Base-by-base conservation (phyloP, 2,113 vertebrate genomes). In the Lamprologus tigripictilis region DNA sequence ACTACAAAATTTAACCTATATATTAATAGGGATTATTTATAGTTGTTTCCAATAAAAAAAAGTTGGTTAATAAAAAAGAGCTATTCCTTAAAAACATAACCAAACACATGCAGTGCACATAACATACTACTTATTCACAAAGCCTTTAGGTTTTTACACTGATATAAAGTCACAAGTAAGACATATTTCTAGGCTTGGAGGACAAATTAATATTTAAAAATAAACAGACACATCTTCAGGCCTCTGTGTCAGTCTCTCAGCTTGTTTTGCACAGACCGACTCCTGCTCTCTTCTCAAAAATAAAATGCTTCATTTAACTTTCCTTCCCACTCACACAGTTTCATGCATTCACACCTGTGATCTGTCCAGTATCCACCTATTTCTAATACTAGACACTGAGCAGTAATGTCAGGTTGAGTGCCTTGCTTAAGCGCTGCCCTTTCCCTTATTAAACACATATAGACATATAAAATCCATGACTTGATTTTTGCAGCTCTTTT, bases 341-440 rank as follows among this genome's bases (percentile, higher is more conserved):
- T 31, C 71, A 49, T 47, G 68, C 68, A 76, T 28, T 28, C 68
- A 47, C 21, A 28, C 68, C 23, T 76, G 68, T 26, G 14, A 76
- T 76, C 14, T 76, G 68, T 47, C 68, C 68, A 76, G 40, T 76
- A 76, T 12, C 16, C 71, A 76, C 16, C 16, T 23, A 0, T 49
- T 76, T 31, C 23, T 49, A 49, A 17, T 26, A 49, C 16, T 0
- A 11, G 23, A 47, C 42, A 8, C 71, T 76, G 16, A 28, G 9
- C 42, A 76, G 71, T 47, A 47, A 76, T 21, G 23, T 66, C n/a
- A 54, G 53, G 68, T 40, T 17, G 37, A 73, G 84, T 88, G 80
- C 88, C 88, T 90, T 88, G 82, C 88, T 91, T 79, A 87, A 82
- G 81, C 66, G 92, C 81, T 40, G 21, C 73, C 54, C 80, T 58